Base-by-base conservation (phyloP, 1,140 invertebrate species). In the Atta cephalotes region DNA sequence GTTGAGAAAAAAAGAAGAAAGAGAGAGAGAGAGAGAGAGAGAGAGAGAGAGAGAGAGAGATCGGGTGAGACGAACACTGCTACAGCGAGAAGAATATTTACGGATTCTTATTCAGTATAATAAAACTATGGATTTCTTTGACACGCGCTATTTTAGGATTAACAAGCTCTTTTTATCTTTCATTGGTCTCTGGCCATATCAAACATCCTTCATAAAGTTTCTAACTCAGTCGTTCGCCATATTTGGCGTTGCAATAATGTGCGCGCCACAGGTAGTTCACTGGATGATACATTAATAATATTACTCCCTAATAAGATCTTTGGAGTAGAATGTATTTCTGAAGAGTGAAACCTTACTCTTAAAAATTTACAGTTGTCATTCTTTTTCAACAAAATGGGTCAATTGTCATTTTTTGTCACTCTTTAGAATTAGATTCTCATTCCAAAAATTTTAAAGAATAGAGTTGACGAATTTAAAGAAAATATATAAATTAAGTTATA, bases 111-210 rank as follows among this genome's bases (percentile, higher is more conserved):
- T 66, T 79, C 77, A 21, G 45, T 81, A 16, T 12, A 25, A 14
- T 3, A 39, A 80, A 56, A 25, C 16, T 10, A 86, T 86, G 76
- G 76, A 80, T 66, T 60, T 86, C 53, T 86, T 86, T 86, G 76
- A 86, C 10, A 49, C 63, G n/a, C 76, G 53, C 1, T 66, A 70
- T 45, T 86, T 80, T 62, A 70, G 28, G 21, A 70, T 86, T 60
- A 86, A 80, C 25, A 86, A 86, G 18, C 10, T 80, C n/a, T 35
- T 71, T 0, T 4, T 86, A 18, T 70, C 62, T 60, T 80, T 62
- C 6, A 10, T 35, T 10, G 65, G 76, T 5, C n/a, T 80, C 1
- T 86, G 77, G 84, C 84, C 84, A 4, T 80, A 68, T 6, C 76
- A 86, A 80, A 80, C 16, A 6, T 12, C 35, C 1, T 25, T 31